Evolutionary conservation across 2,113 vertebrate species (phyloP), one percentile per base, ranked within the genome.

Genomic region (Rattus rattus): DNA sequence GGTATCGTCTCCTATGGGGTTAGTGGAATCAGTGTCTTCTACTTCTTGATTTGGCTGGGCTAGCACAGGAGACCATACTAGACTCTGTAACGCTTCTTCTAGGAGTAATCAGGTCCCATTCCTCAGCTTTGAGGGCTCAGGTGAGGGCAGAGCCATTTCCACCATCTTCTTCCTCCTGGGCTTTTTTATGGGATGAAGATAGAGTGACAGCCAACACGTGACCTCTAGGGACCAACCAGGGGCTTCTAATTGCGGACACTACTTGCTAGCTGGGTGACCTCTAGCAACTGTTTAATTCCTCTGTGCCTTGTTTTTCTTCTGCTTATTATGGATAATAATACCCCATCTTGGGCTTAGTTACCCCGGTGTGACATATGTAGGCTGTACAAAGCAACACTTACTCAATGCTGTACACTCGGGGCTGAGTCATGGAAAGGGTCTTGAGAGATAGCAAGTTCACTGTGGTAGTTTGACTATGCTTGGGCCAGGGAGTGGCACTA

Each of bases 191-290:
- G 36, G 80, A 20, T 8, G 63, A 17, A n/a, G 54, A 33, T 0
- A 7, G 61, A 2, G 0, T 0, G 9, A 24, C 0, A 8, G 70
- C 0, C 85, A 14, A 5, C 0, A 0, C 12, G 24, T 14, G 67
- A 7, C 81, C 20, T 49, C 39, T 19, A 43, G 30, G 6, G 30
- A 70, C 4, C 5, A 17, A 20, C 33, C 5, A 14, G 72, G 30
- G 20, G 73, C 36, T 76, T 39, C 76, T 30, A 1, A 63, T 2
- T 56, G 72, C 67, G 0, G 47, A 2, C 52, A 65, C 67, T 75
- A 0, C 8, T 69, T 49, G 2, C 52, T 52, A 2, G 61, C 54
- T 52, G 63, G 63, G 65, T 49, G 91, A 52, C 47, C 69, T 88
- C 9, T 26, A 79, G 54, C 47, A 54, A 56, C 16, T 4, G 63